Conservation (phyloP, 2,888 invertebrate genomes). For the Pseudococcus jackbeardsleyi region DNA sequence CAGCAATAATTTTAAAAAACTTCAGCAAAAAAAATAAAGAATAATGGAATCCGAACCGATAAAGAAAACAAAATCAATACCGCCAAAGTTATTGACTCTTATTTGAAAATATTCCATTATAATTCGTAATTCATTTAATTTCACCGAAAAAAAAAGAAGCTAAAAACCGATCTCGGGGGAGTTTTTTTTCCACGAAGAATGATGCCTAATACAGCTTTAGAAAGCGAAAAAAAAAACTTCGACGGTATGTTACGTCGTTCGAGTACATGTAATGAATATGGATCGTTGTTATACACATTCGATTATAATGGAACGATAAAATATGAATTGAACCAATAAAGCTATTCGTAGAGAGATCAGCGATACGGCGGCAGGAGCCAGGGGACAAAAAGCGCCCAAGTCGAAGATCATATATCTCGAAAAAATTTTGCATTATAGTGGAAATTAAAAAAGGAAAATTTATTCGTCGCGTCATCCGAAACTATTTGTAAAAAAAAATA, state of each 20-base stretch:
- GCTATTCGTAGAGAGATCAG: constrained; percentile 21
- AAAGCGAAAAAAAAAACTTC: too few species aligned
- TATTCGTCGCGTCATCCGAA: constrained; percentile 42
- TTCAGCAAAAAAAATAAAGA: background rate
- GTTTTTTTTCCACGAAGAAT: background rate
- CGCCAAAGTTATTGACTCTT: constrained; percentile 19
- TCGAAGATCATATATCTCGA: constrained; percentile 13
- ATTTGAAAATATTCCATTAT: constrained; percentile 9
- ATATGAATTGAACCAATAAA: constrained; percentile 27
- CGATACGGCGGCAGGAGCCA: background rate
- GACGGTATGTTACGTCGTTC: too few species aligned
- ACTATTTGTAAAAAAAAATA: constrained; percentile 5
- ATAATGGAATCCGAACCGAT: background rate
- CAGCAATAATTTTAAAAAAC: background rate
- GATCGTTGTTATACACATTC: constrained; percentile 12
- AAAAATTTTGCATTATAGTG: constrained; percentile 40
- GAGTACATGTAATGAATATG: constrained; percentile 24
- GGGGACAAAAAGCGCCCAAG: background rate
- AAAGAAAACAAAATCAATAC: background rate
- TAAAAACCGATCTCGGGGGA: background rate
- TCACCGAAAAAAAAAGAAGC: background rate
- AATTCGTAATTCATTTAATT: constrained; percentile 22
- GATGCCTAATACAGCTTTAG: background rate
- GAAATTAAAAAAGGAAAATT: constrained; percentile 49
- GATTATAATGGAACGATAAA: constrained; percentile 31